Conservation (phyloP, 2,888 invertebrate genomes). For the Calliphora vomitoria region DNA sequence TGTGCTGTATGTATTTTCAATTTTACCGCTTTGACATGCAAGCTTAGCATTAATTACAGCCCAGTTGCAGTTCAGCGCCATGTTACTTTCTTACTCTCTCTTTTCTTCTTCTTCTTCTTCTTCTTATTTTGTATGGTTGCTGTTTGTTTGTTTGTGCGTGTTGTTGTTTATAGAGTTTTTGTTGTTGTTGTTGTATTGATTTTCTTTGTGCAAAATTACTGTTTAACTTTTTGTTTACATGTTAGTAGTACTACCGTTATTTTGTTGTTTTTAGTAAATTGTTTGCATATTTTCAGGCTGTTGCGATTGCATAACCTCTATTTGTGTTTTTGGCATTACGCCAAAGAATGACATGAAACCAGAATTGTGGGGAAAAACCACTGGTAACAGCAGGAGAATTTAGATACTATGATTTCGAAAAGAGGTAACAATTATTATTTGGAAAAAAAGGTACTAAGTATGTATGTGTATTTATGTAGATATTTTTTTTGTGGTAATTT, state of each 20-base stretch:
- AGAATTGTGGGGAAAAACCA: neutral
- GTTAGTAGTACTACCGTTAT: slow-evolving; percentile 3
- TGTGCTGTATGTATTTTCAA: too few relatives aligned
- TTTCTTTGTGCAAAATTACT: neutral
- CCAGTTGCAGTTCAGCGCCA: slow-evolving; percentile 12
- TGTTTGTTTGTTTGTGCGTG: too few relatives aligned
- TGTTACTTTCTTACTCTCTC: neutral
- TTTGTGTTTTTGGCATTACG: slow-evolving; percentile 35
- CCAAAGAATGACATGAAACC: slow-evolving; percentile 25
- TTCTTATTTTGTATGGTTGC: too few relatives aligned
- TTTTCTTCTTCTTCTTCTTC: too few relatives aligned
- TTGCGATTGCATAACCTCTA: slow-evolving; percentile 1
- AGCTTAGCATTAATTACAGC: slow-evolving; percentile 18
- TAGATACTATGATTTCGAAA: neutral
- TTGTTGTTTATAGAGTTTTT: neutral
- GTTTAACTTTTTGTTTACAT: neutral
- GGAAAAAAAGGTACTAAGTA: too few relatives aligned
- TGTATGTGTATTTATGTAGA: too few relatives aligned
- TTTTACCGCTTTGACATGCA: neutral
- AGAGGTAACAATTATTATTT: too few relatives aligned
- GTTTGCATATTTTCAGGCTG: slow-evolving; percentile 27
- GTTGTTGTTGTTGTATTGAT: neutral
- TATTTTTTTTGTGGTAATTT: too few relatives aligned
- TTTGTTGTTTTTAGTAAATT: slow-evolving; percentile 19
- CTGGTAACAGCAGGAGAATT: slow-evolving; percentile 12